These are phyloP conservation scores for Drosophila erecta DNA, from an alignment of 1,140 invertebrate species.

Conservation along the genomic window DNA sequence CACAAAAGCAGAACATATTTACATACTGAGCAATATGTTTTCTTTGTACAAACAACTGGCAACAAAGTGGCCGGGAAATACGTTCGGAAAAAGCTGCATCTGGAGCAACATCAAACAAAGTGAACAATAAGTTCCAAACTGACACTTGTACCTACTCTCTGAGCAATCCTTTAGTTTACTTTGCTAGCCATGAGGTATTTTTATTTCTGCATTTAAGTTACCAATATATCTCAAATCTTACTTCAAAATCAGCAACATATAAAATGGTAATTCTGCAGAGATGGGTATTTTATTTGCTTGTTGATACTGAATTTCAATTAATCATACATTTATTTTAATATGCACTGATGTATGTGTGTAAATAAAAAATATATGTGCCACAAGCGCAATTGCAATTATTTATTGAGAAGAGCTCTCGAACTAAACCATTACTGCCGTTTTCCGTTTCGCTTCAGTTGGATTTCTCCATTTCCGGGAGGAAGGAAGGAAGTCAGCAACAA, in stretches of 20 bases:
- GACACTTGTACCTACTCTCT: conserved; percentile 5
- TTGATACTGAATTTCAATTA: too few relatives aligned
- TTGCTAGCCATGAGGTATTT: background rate
- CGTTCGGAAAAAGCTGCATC: conserved; percentile 8
- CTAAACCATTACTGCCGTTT: conserved; percentile 24
- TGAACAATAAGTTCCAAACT: conserved; percentile 21
- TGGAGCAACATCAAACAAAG: conserved; percentile 33
- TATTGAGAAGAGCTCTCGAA: conserved; percentile 11
- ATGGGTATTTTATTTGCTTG: too few relatives aligned
- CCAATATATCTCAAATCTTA: too few relatives aligned
- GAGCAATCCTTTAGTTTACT: background rate
- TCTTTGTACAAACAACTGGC: conserved; percentile 18
- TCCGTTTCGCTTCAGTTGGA: conserved; percentile 6
- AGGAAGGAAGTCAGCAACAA: conserved; percentile 50
- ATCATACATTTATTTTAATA: too few relatives aligned
- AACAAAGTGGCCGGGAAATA: conserved; percentile 1
- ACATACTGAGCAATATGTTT: conserved; percentile 18
- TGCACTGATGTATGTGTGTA: background rate
- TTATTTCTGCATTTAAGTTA: too few relatives aligned
- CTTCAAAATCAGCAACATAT: too few relatives aligned
- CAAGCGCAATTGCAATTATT: conserved; percentile 5
- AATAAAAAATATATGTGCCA: background rate
- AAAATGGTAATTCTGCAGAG: too few relatives aligned
- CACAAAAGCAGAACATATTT: conserved; percentile 30
- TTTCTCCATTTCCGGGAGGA: conserved; percentile 37